Evolutionary conservation across 2,113 vertebrate genomes (phyloP), one percentile per base, ranked within the genome.

Genomic region (Callorhinus ursinus): DNA sequence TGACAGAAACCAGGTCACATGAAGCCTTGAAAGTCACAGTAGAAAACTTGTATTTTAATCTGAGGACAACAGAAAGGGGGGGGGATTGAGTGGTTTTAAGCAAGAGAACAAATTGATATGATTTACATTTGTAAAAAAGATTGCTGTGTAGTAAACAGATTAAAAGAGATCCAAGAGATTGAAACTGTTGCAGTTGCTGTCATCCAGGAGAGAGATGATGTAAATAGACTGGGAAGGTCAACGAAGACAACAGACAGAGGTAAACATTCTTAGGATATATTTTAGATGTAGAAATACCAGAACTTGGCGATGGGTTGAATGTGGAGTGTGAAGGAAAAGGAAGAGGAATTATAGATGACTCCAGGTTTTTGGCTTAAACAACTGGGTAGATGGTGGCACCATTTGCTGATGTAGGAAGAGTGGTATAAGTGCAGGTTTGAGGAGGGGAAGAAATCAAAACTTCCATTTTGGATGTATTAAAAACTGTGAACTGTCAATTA

Each of bases 271-370:
- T 83, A 33, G 77, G 9, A 71, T 57, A 42, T 36, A 82, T 55
- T 93, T 97, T 93, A 90, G 13, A 63, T 19, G 59, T 87, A 90
- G 85, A 93, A 97, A 83, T 15, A 81, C 13, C 51, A 90, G n/a
- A 95, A 31, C 11, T 88, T 84, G 63, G 31, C 88, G 77, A 88
- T 91, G 51, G n/a, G 26, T 63, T 95, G 31, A 15, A 53, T 74
- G 16, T 76, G 42, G 49, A 83, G 5, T 51, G 3, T 72, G 13
- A 88, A 2, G 46, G n/a, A 10, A 94, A 39, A 2, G 9, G 51
- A 39, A 15, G 63, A 91, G 9, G 24, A 82, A 86, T 92, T 91
- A 65, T 39, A 33, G 24, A 92, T 93, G 39, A 65, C 24, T 69
- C 42, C 88, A 65, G 28, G 21, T 42, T 91, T 94, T 67, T 55